A percentile compares a stretch with the other conserved stretches of the same genome.
phyloP scores from a whole-genome alignment of 2,888 invertebrate genomes.

The Patella caerulea region DNA sequence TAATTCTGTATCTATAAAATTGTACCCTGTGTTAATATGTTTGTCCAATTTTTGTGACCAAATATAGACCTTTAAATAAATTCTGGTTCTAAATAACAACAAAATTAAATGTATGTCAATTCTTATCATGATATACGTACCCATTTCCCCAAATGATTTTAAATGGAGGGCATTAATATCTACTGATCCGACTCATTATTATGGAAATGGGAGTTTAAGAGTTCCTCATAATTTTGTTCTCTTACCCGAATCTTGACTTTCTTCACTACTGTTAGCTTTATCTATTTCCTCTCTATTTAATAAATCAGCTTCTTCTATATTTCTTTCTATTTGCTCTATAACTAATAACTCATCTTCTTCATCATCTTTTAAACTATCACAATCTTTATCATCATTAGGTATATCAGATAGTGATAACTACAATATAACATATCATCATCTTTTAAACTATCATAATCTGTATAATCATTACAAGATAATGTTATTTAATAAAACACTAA shows the following conservation, averaged over 20 bases:
- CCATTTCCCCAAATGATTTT: too few species aligned
- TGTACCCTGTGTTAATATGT: too few species aligned
- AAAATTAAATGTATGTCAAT: too few species aligned
- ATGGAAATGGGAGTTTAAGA: too few species aligned
- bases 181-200: too few species aligned
- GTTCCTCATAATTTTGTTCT: background rate
- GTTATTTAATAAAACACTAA: too few species aligned
- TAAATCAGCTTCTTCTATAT: background rate
- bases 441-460: background rate
- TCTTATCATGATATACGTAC: too few species aligned
- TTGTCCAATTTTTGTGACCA: too few species aligned
- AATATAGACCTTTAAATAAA: too few species aligned
- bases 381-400: slow-evolving; percentile 33
- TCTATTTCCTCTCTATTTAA: slow-evolving; percentile 12
- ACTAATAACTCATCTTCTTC: slow-evolving; percentile 33
- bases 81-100: too few species aligned
- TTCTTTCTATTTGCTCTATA: slow-evolving; percentile 25
- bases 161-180: too few species aligned
- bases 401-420: slow-evolving; percentile 40
- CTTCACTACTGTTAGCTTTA: slow-evolving; percentile 24
- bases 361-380: slow-evolving; percentile 31
- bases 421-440: background rate
- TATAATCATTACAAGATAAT: background rate
- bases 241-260: slow-evolving; percentile 36
- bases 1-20: too few species aligned